Conservation (phyloP, 2,113 vertebrate species). For the Ammospiza nelsoni region DNA sequence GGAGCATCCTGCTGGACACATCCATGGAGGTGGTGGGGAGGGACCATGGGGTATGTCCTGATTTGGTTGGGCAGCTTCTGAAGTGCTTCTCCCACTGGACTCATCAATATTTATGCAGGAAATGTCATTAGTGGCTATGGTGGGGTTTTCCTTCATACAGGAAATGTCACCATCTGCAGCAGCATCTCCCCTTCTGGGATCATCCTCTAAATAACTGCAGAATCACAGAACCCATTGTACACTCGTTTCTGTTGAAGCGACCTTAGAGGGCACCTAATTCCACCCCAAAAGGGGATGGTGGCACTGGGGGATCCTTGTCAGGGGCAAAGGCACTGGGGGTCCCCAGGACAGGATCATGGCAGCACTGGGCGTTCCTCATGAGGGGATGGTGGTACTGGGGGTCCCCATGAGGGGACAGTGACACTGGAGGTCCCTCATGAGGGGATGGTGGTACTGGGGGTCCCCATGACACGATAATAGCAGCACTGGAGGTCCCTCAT, state of each 20-base stretch:
- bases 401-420: too few species aligned
- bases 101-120: neutral
- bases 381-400: too few species aligned
- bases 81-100: neutral
- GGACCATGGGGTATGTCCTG: accelerated
- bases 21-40: accelerated
- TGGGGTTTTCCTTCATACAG: neutral
- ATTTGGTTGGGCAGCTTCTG: neutral
- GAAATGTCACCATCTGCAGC: neutral
- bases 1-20: neutral
- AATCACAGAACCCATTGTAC: too few species aligned
- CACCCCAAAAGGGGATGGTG: too few species aligned
- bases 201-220: neutral
- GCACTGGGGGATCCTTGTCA: neutral
- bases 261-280: too few species aligned
- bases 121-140: neutral
- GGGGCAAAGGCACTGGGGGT: too few species aligned
- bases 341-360: too few species aligned
- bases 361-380: too few species aligned
- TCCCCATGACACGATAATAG: too few species aligned
- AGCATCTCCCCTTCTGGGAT: neutral
- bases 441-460: too few species aligned
- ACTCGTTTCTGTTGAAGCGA: neutral
- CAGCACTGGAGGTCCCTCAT: too few species aligned
- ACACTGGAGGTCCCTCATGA: too few species aligned